Conservation (phyloP, 2,113 vertebrate genomes). For the Tetrax tetrax region DNA sequence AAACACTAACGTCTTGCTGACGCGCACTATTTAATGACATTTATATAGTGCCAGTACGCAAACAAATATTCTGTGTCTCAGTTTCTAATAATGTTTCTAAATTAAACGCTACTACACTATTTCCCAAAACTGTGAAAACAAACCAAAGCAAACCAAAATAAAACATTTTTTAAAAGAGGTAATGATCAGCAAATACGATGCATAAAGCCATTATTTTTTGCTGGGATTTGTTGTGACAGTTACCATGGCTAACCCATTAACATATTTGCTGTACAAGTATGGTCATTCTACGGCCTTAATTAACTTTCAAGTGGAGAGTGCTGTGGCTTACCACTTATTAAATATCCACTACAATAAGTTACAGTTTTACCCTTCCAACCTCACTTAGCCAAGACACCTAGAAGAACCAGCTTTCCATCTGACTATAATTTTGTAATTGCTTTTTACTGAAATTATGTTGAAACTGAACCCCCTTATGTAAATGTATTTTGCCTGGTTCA, state of each 20-base stretch:
- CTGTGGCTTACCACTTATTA: constrained; percentile 79
- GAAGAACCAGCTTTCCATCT: constrained; percentile 57
- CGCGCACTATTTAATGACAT: neutral
- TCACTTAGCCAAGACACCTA: constrained; percentile 74
- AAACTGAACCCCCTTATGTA: constrained; percentile 65
- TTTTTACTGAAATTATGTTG: constrained; percentile 71
- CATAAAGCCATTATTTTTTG: constrained; percentile 65
- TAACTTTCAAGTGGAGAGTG: constrained; percentile 77
- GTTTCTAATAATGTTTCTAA: neutral
- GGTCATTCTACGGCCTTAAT: constrained; percentile 75
- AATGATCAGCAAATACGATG: constrained; percentile 41
- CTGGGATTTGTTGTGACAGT: constrained; percentile 73
- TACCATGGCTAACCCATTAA: constrained; percentile 75
- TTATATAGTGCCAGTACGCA: neutral
- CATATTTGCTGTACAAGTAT: constrained; percentile 72
- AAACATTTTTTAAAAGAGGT: neutral
- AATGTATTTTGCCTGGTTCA: constrained; percentile 69
- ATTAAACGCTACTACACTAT: neutral
- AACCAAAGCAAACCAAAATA: neutral
- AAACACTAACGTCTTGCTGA: neutral
- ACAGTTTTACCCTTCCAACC: constrained; percentile 72
- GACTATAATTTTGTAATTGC: constrained; percentile 69
- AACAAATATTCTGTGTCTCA: neutral
- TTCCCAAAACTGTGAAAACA: constrained; percentile 10
- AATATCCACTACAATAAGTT: constrained; percentile 74